These are phyloP conservation scores for Orchesella cincta DNA, from an alignment of 1,140 invertebrate genomes.

Conservation along the genomic window DNA sequence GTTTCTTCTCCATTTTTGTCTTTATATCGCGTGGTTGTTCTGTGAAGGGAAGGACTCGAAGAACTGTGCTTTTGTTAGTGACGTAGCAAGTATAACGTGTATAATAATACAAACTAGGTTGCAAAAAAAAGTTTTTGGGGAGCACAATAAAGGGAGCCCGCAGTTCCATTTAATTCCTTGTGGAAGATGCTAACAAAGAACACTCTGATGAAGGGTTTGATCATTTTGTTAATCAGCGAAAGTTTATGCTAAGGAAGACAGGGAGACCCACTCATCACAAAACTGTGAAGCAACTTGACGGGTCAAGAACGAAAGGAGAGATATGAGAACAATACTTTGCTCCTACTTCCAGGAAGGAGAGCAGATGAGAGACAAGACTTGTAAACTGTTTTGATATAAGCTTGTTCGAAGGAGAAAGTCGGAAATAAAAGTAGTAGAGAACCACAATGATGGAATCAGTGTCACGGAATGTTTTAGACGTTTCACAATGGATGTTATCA, in stretches of 20 bases:
- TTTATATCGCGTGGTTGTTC: neutral
- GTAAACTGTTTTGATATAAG: conserved; percentile 4
- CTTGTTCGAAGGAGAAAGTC: neutral
- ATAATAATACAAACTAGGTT: neutral
- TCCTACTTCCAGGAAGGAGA: neutral
- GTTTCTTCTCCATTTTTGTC: neutral
- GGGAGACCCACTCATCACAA: conserved; percentile 7
- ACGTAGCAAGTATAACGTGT: neutral
- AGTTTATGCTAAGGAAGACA: conserved; percentile 8
- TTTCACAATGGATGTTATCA: conserved; percentile 27
- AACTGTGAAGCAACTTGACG: conserved; percentile 9
- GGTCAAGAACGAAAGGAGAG: neutral
- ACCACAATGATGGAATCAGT: conserved; percentile 25
- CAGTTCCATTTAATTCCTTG: neutral
- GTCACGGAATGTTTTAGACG: conserved; percentile 26
- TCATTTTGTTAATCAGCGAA: conserved; percentile 25
- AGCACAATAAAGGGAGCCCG: neutral
- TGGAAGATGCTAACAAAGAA: neutral
- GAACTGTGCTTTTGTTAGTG: neutral
- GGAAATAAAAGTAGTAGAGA: neutral
- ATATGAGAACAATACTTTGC: neutral
- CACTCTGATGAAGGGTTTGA: neutral
- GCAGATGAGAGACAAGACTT: neutral
- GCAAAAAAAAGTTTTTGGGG: neutral
- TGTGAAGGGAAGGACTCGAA: neutral